These are phyloP conservation scores for Arion vulgaris DNA, from an alignment of 1,140 invertebrate species.

Conservation along the genomic window DNA sequence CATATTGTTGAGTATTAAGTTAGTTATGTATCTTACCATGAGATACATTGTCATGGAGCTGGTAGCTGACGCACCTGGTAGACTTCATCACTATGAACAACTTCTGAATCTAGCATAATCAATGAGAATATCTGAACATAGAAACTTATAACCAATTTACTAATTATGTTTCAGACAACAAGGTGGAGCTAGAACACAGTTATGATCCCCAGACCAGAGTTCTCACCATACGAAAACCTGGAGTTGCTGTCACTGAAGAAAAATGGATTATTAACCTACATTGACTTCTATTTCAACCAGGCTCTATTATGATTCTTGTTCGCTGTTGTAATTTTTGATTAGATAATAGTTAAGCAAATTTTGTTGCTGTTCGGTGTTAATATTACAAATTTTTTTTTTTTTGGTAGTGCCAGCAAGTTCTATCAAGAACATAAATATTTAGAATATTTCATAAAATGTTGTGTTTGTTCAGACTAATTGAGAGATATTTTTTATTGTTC, in stretches of 20 bases:
- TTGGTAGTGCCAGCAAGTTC: not conserved
- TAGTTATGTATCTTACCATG: too few relatives aligned
- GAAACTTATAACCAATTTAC: too few relatives aligned
- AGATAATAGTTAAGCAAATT: not conserved
- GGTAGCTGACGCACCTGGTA: too few relatives aligned
- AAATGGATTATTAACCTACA: conserved; percentile 80
- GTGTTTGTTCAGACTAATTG: too few relatives aligned
- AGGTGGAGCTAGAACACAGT: conserved; percentile 74
- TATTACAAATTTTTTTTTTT: not conserved
- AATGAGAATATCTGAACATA: too few relatives aligned
- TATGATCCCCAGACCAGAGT: conserved; percentile 78
- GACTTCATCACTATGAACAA: too few relatives aligned
- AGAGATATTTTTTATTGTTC: too few relatives aligned
- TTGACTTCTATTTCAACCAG: conserved; percentile 25
- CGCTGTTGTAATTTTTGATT: not conserved
- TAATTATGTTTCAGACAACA: not conserved
- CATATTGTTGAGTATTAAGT: too few relatives aligned
- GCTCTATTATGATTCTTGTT: not conserved
- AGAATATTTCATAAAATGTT: too few relatives aligned
- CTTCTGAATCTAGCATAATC: too few relatives aligned
- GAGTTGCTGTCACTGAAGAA: conserved; percentile 81
- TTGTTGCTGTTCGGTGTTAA: not conserved
- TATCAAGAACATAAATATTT: too few relatives aligned
- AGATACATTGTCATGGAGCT: too few relatives aligned
- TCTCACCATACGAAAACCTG: conserved; percentile 87